Evolutionary conservation across 2,797 vertebrate species (phyloP).

Genomic region (Hylomyscus alleni): DNA sequence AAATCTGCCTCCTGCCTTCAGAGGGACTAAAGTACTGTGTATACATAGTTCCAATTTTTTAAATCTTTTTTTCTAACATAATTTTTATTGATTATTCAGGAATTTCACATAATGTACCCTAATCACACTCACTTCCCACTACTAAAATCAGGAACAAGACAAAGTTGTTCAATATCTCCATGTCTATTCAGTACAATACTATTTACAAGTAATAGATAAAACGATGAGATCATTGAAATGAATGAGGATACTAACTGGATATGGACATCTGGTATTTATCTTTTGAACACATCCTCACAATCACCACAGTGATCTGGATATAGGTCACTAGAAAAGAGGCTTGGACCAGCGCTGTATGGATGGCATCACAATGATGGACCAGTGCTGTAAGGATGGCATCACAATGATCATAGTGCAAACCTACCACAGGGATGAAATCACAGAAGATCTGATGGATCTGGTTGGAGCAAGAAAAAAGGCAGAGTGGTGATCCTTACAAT

Average conservation of each 20-base stretch:
- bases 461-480: not conserved
- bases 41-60: constrained; percentile 28
- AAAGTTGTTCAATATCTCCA: not conserved
- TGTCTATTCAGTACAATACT: not conserved
- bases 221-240: not conserved
- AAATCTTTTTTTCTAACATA: not conserved
- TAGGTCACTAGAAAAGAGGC: not conserved
- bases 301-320: not conserved
- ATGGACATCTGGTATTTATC: not conserved
- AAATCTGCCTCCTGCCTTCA: constrained; percentile 37
- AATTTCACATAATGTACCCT: not conserved
- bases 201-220: not conserved
- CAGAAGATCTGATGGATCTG: not conserved
- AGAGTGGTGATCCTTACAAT: not conserved
- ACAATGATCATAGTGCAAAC: not conserved
- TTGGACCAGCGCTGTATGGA: not conserved
- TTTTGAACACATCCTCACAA: not conserved
- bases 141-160: not conserved
- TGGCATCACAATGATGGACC: not conserved
- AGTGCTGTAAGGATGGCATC: not conserved
- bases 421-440: not conserved
- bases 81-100: not conserved
- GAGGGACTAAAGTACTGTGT: constrained; percentile 24
- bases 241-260: not conserved
- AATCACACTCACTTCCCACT: not conserved